phyloP scores from a whole-genome alignment of 2,888 invertebrate species.

The Melieria picta region DNA sequence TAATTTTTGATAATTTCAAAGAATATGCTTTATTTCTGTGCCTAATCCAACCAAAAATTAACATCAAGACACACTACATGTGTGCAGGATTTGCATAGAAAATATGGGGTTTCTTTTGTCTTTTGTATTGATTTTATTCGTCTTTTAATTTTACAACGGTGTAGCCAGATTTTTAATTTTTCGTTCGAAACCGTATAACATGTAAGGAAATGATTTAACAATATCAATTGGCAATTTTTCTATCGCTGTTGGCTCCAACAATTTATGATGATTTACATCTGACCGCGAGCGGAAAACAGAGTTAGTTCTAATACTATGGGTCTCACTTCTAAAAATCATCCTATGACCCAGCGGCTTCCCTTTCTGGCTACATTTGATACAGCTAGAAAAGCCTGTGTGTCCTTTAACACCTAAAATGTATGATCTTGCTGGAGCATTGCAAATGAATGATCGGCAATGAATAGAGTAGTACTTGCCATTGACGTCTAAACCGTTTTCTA shows the following conservation, averaged over 20 bases:
- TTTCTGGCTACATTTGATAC: conserved; percentile 30
- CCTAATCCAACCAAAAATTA: conserved; percentile 27
- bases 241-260: conserved; percentile 17
- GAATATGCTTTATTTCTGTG: conserved; percentile 18
- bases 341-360: conserved; percentile 28
- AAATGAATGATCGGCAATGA: too few relatives aligned
- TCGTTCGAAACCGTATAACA: too few relatives aligned
- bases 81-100: conserved; percentile 26
- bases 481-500: conserved; percentile 15
- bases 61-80: conserved; percentile 35
- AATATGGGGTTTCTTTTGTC: too few relatives aligned
- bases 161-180: too few relatives aligned
- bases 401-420: too few relatives aligned
- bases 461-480: not conserved
- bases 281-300: conserved; percentile 25
- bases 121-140: not conserved
- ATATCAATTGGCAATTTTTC: conserved; percentile 33
- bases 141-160: too few relatives aligned
- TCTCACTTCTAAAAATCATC: conserved; percentile 26
- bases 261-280: conserved; percentile 30
- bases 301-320: conserved; percentile 27
- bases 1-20: conserved; percentile 19
- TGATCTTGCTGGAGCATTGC: too few relatives aligned
- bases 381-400: too few relatives aligned
- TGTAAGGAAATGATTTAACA: too few relatives aligned